These are phyloP conservation scores for Saccopteryx bilineata DNA, from an alignment of 2,113 vertebrate species.

Conservation along the genomic window DNA sequence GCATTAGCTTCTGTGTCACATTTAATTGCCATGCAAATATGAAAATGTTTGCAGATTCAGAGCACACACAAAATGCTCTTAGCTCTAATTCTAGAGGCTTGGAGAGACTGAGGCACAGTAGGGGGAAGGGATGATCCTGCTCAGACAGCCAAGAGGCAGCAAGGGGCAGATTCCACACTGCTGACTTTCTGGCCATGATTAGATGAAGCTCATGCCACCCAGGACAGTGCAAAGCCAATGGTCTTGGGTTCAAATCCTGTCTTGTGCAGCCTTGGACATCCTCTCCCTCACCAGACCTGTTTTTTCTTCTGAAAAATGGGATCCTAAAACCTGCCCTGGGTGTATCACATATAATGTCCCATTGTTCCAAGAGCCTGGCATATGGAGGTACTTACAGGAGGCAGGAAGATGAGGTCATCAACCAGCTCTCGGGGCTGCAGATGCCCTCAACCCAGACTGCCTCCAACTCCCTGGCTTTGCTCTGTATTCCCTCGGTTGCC, in stretches of 20 bases:
- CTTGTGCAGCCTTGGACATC: background rate
- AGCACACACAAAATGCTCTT: background rate
- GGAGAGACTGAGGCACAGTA: background rate
- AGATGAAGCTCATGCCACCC: background rate
- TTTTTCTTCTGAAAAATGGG: background rate
- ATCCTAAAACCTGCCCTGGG: background rate
- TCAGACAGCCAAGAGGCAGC: background rate
- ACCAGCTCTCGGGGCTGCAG: background rate
- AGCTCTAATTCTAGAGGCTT: background rate
- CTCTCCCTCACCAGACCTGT: background rate
- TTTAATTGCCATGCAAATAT: background rate
- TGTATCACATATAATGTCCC: background rate
- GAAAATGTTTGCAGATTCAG: background rate
- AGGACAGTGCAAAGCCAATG: too few species aligned
- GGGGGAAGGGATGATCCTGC: background rate
- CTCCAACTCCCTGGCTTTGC: conserved; percentile 62
- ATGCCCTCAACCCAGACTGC: too few species aligned
- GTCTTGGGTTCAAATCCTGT: background rate
- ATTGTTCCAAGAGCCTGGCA: background rate
- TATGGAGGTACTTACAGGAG: background rate
- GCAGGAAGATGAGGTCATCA: background rate
- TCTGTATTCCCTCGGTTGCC: conserved; percentile 61
- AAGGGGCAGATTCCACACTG: fast-evolving
- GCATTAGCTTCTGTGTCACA: background rate
- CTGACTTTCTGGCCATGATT: background rate